Percentiles rank a stretch among this genome's conserved stretches.
Evolutionary conservation across 1,140 invertebrate species (phyloP).

Genomic region (Whitmania pigra): DNA sequence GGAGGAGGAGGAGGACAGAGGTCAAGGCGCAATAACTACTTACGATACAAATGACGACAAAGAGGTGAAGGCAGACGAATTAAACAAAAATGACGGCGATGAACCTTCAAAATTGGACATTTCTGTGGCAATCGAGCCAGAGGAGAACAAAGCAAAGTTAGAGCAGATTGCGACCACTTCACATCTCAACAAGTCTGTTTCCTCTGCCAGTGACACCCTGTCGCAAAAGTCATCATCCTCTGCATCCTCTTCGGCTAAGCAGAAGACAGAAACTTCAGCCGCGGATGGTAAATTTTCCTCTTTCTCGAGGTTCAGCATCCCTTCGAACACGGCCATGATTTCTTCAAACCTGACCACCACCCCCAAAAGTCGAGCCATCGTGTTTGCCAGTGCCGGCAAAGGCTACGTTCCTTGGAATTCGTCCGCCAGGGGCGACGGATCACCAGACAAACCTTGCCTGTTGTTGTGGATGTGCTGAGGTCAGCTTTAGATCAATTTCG

Average conservation of each 20-base stretch:
- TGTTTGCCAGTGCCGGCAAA: constrained; percentile 20
- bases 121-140: too few species aligned
- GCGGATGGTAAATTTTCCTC: background rate
- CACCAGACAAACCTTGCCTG: constrained; percentile 20
- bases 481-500: background rate
- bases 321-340: constrained; percentile 1
- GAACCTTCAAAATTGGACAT: too few species aligned
- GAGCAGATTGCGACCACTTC: background rate
- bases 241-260: background rate
- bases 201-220: background rate
- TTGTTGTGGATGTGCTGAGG: constrained; percentile 19
- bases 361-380: background rate
- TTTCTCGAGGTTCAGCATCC: background rate
- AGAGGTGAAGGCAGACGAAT: too few species aligned
- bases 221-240: background rate
- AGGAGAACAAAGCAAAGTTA: too few species aligned
- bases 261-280: background rate
- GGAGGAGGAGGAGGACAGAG: too few species aligned
- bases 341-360: background rate
- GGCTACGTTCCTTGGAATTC: constrained; percentile 23
- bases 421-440: background rate
- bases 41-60: too few species aligned
- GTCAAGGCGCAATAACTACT: too few species aligned
- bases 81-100: too few species aligned
- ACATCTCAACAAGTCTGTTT: background rate